These are phyloP conservation scores for Bolborhynchus lineola DNA, from an alignment of 2,113 vertebrate genomes.

Conservation along the genomic window DNA sequence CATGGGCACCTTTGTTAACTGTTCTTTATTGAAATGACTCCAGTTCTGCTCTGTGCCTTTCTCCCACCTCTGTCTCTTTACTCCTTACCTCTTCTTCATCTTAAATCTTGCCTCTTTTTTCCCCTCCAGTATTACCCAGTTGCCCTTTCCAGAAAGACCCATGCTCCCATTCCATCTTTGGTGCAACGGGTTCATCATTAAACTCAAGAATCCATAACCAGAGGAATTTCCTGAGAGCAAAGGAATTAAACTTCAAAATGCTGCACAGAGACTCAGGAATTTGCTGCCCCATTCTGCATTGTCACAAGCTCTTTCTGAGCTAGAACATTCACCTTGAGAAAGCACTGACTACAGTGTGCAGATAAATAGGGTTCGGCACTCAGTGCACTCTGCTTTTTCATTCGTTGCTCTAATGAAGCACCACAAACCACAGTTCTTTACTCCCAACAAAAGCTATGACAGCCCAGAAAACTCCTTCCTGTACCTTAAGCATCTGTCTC, in stretches of 20 bases:
- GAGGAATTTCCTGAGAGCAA: background rate
- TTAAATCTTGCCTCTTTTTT: background rate
- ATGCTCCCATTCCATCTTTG: background rate
- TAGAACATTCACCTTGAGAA: background rate
- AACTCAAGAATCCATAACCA: background rate
- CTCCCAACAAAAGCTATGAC: background rate
- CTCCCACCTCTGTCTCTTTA: background rate
- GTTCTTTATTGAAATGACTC: background rate
- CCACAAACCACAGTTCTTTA: background rate
- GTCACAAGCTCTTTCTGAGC: background rate
- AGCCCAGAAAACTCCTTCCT: background rate
- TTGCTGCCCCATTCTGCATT: background rate
- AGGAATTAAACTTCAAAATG: background rate
- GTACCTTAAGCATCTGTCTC: background rate
- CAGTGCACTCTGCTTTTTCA: background rate
- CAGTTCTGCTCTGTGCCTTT: background rate
- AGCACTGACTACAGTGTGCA: background rate
- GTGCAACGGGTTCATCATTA: background rate
- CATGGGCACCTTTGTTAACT: background rate
- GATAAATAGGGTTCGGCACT: background rate
- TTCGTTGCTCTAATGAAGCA: background rate
- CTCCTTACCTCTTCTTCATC: background rate
- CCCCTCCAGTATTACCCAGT: background rate
- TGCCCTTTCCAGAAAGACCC: background rate
- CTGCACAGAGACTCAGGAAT: background rate